Evolutionary conservation across 2,888 invertebrate genomes (phyloP).

Genomic region (Muschampia plurimacula): DNA sequence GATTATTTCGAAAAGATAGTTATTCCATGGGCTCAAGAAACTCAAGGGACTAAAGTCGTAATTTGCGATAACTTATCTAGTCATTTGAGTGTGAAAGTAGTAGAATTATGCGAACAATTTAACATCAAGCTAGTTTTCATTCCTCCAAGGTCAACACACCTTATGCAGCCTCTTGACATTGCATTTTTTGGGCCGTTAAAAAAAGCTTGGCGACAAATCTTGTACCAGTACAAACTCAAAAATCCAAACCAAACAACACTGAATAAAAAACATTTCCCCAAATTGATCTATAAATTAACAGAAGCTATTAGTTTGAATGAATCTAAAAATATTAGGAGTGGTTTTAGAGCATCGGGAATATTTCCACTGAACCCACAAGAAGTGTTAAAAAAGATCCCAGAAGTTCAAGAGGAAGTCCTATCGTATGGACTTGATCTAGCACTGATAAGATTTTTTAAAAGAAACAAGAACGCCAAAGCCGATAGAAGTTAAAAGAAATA

Average conservation of each 20-base stretch:
- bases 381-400: neutral
- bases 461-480: neutral
- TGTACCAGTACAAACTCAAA: slow-evolving; percentile 43
- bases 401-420: neutral
- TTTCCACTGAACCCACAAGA: slow-evolving; percentile 20
- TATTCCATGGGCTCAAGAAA: slow-evolving; percentile 39
- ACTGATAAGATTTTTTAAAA: neutral
- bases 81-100: slow-evolving; percentile 44
- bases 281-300: neutral
- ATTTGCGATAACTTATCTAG: slow-evolving; percentile 46
- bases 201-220: slow-evolving; percentile 44
- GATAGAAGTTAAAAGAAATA: neutral
- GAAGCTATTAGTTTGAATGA: neutral
- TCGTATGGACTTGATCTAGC: neutral
- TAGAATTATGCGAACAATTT: slow-evolving; percentile 40
- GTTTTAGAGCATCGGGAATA: neutral
- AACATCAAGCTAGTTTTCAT: slow-evolving; percentile 45
- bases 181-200: slow-evolving; percentile 47
- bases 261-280: slow-evolving; percentile 40
- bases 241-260: slow-evolving; percentile 43
- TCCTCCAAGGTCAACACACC: slow-evolving; percentile 46
- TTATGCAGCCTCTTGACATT: slow-evolving; percentile 44
- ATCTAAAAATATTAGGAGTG: neutral
- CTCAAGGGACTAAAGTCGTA: slow-evolving; percentile 42
- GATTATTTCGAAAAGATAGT: slow-evolving; percentile 42